Evolutionary conservation across 2,797 vertebrate genomes (phyloP).

Genomic region (Hypotaenidia okinawae): DNA sequence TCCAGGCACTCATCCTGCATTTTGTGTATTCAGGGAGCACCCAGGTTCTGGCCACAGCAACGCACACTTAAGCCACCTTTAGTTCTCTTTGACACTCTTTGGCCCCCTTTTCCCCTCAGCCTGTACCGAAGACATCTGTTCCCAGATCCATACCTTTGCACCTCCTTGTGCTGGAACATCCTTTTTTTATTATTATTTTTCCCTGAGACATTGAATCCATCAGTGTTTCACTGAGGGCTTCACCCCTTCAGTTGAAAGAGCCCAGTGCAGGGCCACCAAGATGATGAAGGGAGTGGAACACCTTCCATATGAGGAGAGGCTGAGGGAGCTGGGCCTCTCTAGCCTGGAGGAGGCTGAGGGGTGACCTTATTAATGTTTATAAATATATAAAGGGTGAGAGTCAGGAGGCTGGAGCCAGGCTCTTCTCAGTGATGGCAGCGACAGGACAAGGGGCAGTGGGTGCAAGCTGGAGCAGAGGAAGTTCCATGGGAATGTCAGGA

Average conservation of each 20-base stretch:
- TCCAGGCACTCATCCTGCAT: neutral
- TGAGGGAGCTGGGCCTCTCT: too few relatives aligned
- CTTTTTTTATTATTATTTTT: neutral
- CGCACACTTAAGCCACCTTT: neutral
- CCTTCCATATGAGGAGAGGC: too few relatives aligned
- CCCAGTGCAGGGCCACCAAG: too few relatives aligned
- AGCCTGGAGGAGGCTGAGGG: too few relatives aligned
- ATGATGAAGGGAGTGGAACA: too few relatives aligned
- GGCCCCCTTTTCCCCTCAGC: neutral
- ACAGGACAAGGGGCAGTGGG: too few relatives aligned
- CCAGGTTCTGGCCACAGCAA: neutral
- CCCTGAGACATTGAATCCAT: neutral
- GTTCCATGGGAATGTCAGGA: too few relatives aligned
- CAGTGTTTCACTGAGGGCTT: neutral
- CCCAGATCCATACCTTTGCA: neutral
- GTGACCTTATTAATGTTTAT: too few relatives aligned
- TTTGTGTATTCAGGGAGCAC: neutral
- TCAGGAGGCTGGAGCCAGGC: too few relatives aligned
- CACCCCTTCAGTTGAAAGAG: neutral
- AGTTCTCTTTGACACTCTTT: neutral
- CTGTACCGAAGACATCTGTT: neutral
- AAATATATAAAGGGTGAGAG: too few relatives aligned
- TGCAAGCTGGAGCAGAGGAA: too few relatives aligned
- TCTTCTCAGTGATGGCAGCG: too few relatives aligned
- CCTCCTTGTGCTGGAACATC: neutral